phyloP scores from a whole-genome alignment of 2,888 invertebrate species.

The Ectobius pallidus region DNA sequence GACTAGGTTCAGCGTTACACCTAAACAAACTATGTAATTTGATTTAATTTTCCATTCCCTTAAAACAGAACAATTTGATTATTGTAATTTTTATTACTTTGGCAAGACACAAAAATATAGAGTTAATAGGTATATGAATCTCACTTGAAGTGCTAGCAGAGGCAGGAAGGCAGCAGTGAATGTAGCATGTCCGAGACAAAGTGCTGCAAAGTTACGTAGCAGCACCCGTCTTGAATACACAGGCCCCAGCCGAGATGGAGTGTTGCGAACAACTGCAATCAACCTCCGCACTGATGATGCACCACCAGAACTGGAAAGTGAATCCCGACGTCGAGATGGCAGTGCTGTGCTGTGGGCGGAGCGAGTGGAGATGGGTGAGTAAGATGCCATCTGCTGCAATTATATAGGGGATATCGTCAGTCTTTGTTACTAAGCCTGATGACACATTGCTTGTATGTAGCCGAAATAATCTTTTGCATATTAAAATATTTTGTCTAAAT shows the following conservation, averaged over 20 bases:
- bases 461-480: too few relatives aligned
- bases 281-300: slow-evolving; percentile 78
- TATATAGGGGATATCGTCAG: too few relatives aligned
- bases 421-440: too few relatives aligned
- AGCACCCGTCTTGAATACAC: slow-evolving; percentile 49
- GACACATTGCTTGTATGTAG: too few relatives aligned
- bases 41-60: too few relatives aligned
- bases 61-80: too few relatives aligned
- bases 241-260: slow-evolving; percentile 50
- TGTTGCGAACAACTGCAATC: slow-evolving; percentile 63
- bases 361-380: slow-evolving; percentile 59
- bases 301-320: slow-evolving; percentile 74
- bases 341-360: slow-evolving; percentile 1
- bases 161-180: slow-evolving; percentile 63
- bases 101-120: too few relatives aligned
- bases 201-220: slow-evolving; percentile 54
- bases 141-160: slow-evolving; percentile 61
- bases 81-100: too few relatives aligned
- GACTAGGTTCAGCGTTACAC: too few relatives aligned
- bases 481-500: too few relatives aligned
- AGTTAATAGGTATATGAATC: too few relatives aligned
- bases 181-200: slow-evolving; percentile 50
- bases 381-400: slow-evolving; percentile 60
- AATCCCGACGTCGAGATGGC: slow-evolving; percentile 65
- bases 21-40: too few relatives aligned